Percentiles rank a stretch among this genome's conserved stretches.
These are phyloP conservation scores for Sipunculus nudus DNA, from an alignment of 2,888 invertebrate genomes.

Conservation along the genomic window DNA sequence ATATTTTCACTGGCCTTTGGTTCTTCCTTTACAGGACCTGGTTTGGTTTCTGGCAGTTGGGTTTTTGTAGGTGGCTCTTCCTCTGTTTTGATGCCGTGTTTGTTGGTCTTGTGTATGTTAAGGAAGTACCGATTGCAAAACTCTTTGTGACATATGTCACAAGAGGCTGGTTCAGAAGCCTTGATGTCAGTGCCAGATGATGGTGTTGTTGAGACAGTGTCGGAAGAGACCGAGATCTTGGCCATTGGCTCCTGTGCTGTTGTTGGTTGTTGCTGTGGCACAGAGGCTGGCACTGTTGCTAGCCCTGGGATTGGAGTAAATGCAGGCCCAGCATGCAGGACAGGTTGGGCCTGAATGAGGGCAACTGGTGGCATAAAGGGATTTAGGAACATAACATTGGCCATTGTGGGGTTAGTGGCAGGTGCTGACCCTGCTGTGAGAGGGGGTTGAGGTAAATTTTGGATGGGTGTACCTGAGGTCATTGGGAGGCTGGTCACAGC, in stretches of 20 bases:
- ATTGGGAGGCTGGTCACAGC: conserved; percentile 8
- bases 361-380: conserved; percentile 64
- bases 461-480: conserved; percentile 3
- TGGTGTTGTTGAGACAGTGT: conserved; percentile 8
- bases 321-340: too few relatives aligned
- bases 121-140: conserved; percentile 65
- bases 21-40: too few relatives aligned
- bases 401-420: conserved; percentile 42
- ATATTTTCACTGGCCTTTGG: too few relatives aligned
- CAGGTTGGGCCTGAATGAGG: conserved; percentile 50
- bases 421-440: conserved; percentile 43
- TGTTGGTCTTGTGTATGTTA: conserved; percentile 64
- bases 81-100: conserved; percentile 55
- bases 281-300: conserved; percentile 27
- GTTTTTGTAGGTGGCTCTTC: too few relatives aligned
- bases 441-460: conserved; percentile 9
- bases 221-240: background rate
- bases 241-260: conserved; percentile 16
- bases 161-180: too few relatives aligned
- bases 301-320: conserved; percentile 32
- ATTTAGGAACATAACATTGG: conserved; percentile 64
- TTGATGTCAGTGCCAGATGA: background rate
- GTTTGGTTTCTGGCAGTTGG: too few relatives aligned
- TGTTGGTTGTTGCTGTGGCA: conserved; percentile 21
- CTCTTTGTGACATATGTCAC: conserved; percentile 82